Evolutionary conservation across 2,797 vertebrate species (phyloP).

Genomic region (Notamacropus eugenii): DNA sequence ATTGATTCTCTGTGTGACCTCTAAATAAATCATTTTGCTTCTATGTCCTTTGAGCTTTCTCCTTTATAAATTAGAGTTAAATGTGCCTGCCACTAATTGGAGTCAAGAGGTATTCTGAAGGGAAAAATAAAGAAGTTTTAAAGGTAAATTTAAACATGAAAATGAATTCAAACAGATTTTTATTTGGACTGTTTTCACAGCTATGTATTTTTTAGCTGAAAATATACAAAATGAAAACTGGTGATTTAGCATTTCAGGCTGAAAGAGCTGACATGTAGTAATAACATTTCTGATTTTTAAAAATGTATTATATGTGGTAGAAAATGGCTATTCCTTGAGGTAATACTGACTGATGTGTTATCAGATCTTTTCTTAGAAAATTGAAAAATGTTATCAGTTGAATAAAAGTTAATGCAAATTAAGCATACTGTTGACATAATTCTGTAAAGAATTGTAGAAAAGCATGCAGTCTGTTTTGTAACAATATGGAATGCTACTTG

Average conservation of each 20-base stretch:
- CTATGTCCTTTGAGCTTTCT: background rate
- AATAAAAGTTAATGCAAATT: slow-evolving; percentile 39
- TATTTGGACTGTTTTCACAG: background rate
- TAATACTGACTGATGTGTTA: slow-evolving; percentile 3
- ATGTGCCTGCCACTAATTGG: slow-evolving; percentile 10
- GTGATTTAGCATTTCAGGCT: slow-evolving; percentile 22
- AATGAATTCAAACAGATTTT: background rate
- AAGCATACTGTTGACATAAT: background rate
- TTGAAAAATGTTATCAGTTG: slow-evolving; percentile 1
- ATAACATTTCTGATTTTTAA: background rate
- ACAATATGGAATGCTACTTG: background rate
- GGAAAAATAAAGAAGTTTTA: background rate
- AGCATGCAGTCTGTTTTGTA: background rate
- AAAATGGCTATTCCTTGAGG: slow-evolving; percentile 2
- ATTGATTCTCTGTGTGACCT: background rate
- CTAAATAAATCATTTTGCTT: slow-evolving; percentile 30
- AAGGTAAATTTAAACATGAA: slow-evolving; percentile 40
- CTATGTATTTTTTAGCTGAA: slow-evolving; percentile 37
- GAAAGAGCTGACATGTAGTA: slow-evolving; percentile 3
- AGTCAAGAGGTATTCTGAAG: slow-evolving; percentile 31
- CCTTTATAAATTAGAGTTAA: background rate
- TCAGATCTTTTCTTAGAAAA: slow-evolving; percentile 18
- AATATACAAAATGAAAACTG: slow-evolving; percentile 36
- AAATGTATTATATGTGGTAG: background rate
- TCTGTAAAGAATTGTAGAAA: slow-evolving; percentile 18